phyloP scores from a whole-genome alignment of 1,140 invertebrate genomes.

The Danaus melanippus region DNA sequence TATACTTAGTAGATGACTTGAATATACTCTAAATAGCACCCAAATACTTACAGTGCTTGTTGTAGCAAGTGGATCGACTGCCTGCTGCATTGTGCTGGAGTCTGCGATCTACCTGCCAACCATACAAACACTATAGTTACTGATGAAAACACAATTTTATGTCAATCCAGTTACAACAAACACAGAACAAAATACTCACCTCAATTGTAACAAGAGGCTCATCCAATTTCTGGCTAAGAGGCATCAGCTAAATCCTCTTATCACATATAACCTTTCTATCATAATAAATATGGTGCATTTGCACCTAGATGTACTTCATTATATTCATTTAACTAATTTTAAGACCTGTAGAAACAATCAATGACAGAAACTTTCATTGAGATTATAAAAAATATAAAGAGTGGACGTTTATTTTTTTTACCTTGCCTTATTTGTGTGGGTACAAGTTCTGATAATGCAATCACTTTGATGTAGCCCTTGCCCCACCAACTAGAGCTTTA shows the following conservation, averaged over 20 bases:
- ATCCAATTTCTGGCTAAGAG: slow-evolving; percentile 71
- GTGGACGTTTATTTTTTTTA: too few relatives aligned
- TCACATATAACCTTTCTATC: slow-evolving; percentile 64
- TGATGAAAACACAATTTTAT: slow-evolving; percentile 20
- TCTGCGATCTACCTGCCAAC: slow-evolving; percentile 72
- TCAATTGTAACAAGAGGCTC: slow-evolving; percentile 72
- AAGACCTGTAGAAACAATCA: slow-evolving; percentile 13
- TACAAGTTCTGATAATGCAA: too few relatives aligned
- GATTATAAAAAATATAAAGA: too few relatives aligned
- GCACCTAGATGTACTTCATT: slow-evolving; percentile 54
- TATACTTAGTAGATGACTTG: too few relatives aligned
- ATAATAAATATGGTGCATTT: slow-evolving; percentile 61
- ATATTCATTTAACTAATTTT: slow-evolving; percentile 42
- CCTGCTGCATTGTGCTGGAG: slow-evolving; percentile 73
- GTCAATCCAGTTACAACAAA: slow-evolving; percentile 8
- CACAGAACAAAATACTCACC: slow-evolving; percentile 42
- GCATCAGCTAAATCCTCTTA: slow-evolving; percentile 71
- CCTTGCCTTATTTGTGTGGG: too few relatives aligned
- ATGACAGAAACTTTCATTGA: too few relatives aligned
- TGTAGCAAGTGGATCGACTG: slow-evolving; percentile 70
- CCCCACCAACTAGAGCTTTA: too few relatives aligned
- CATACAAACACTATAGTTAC: slow-evolving; percentile 52
- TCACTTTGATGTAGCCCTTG: too few relatives aligned
- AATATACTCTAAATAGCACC: background rate
- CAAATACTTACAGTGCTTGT: slow-evolving; percentile 64